phyloP scores from a whole-genome alignment of 2,888 invertebrate species.

The Erebia aethiops region DNA sequence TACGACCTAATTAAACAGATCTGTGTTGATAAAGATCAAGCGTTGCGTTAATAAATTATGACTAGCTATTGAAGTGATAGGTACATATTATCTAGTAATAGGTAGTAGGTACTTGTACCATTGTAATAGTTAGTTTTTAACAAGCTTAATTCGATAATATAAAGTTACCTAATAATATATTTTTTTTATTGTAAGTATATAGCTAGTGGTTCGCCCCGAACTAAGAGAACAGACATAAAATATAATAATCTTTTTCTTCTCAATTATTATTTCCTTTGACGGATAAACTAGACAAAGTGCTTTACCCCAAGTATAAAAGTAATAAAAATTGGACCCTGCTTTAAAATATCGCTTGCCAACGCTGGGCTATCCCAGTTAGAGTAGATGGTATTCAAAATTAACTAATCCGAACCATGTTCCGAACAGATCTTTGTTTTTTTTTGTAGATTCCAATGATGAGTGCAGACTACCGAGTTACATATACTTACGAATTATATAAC shows the following conservation, averaged over 20 bases:
- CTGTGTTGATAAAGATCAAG: conserved; percentile 1
- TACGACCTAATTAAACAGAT: conserved; percentile 23
- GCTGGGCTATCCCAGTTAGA: neutral
- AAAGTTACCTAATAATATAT: no score
- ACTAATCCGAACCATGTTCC: neutral
- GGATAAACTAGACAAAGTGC: no score
- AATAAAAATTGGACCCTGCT: neutral
- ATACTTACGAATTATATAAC: neutral
- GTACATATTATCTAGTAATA: no score
- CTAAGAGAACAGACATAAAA: no score
- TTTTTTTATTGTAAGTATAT: neutral
- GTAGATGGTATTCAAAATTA: neutral
- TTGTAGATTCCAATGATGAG: neutral
- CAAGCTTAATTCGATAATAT: neutral
- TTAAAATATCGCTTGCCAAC: neutral
- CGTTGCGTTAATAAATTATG: conserved; percentile 11
- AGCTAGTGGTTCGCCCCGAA: no score
- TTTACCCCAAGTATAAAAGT: no score
- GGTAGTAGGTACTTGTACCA: neutral
- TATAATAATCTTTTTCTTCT: no score
- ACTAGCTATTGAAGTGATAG: no score
- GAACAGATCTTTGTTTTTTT: neutral
- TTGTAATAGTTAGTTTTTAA: neutral
- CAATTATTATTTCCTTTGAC: no score
- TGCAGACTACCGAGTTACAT: neutral